A percentile compares a stretch with the other conserved stretches of the same genome.
Evolutionary conservation across 2,797 vertebrate species (phyloP).

Genomic region (Clarias platycephalus): DNA sequence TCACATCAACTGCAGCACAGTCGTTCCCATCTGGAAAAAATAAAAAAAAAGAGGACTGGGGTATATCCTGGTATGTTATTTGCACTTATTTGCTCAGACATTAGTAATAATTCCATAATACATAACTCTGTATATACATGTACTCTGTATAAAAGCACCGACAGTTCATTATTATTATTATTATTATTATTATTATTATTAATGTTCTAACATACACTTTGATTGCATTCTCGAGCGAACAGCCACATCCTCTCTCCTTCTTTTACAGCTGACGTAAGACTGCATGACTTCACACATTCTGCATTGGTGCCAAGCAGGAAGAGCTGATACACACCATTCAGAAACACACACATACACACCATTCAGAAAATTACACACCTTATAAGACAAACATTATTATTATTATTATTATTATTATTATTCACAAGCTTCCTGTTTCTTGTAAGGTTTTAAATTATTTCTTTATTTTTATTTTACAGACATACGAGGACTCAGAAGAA

Average conservation of each 20-base stretch:
- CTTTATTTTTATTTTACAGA: neutral
- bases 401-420: neutral
- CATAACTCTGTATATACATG: no score
- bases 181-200: neutral
- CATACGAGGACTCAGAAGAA: neutral
- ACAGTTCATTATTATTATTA: neutral
- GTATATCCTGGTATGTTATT: neutral
- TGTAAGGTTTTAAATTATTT: neutral
- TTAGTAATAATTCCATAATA: no score
- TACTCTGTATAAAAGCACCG: no score
- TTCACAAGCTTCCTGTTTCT: neutral
- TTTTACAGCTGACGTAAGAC: constrained; percentile 64
- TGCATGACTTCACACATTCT: constrained; percentile 51
- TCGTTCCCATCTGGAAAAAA: neutral
- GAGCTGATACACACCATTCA: constrained; percentile 56
- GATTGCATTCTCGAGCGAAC: constrained; percentile 9
- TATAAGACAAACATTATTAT: neutral
- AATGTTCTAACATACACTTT: neutral
- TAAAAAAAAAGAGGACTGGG: neutral
- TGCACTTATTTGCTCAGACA: neutral
- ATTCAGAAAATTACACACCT: neutral
- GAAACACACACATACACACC: constrained; percentile 16
- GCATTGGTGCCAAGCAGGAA: constrained; percentile 55
- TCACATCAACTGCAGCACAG: constrained; percentile 13
- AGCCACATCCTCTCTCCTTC: constrained; percentile 20